phyloP scores from a whole-genome alignment of 2,888 invertebrate genomes.

The Troides helena region DNA sequence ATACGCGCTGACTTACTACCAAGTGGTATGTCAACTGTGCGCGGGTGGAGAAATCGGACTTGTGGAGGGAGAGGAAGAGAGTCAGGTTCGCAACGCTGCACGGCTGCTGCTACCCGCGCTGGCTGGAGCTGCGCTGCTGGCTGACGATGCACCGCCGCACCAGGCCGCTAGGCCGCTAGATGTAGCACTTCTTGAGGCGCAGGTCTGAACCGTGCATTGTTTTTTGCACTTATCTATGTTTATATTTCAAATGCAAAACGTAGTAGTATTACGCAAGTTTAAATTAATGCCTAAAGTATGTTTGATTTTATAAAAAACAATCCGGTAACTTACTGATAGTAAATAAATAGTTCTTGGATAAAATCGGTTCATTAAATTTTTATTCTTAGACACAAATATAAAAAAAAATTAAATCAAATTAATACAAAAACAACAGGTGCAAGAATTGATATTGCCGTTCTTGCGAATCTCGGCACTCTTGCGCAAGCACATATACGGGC shows the following conservation, averaged over 20 bases:
- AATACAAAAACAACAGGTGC: conserved; percentile 74
- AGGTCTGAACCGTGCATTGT: conserved; percentile 30
- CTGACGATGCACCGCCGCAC: conserved; percentile 70
- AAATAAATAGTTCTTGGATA: no score
- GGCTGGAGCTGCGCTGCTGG: conserved; percentile 79
- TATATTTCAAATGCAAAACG: no score
- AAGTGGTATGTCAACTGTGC: conserved; percentile 90
- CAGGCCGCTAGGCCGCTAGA: conserved; percentile 44
- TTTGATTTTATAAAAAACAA: no score
- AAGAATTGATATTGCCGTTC: conserved; percentile 90
- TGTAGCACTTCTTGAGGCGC: conserved; percentile 55
- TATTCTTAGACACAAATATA: no score
- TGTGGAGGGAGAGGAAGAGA: conserved; percentile 35
- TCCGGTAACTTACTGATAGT: no score
- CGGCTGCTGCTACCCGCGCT: conserved; percentile 53
- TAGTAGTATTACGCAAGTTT: no score
- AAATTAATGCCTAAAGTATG: no score
- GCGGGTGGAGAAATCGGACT: conserved; percentile 84
- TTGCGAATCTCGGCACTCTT: conserved; percentile 90
- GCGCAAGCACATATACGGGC: conserved; percentile 90
- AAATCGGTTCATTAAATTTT: no score
- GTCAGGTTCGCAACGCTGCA: conserved; percentile 47
- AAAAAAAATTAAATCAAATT: no score
- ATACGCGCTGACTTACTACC: conserved; percentile 94
- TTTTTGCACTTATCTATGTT: no score